Percentiles rank a stretch among this genome's conserved stretches.
phyloP scores from a whole-genome alignment of 2,797 vertebrate genomes.

The Acrossocheilus fasciatus region DNA sequence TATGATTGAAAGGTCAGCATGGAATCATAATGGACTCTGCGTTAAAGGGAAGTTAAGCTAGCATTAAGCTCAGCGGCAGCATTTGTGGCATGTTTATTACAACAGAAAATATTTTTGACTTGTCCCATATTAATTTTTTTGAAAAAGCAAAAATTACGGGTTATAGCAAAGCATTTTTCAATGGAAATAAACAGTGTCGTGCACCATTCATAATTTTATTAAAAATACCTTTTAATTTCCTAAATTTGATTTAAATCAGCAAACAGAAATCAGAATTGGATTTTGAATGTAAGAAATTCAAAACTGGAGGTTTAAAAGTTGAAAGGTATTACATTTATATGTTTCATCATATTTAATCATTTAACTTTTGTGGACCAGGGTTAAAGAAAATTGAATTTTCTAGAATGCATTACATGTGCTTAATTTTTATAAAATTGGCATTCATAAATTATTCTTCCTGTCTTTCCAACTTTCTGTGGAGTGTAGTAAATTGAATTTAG shows the following conservation, averaged over 20 bases:
- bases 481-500: background rate
- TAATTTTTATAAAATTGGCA: background rate
- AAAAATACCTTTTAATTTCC: background rate
- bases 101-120: background rate
- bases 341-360: background rate
- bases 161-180: background rate
- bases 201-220: background rate
- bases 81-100: background rate
- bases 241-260: background rate
- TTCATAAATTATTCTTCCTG: background rate
- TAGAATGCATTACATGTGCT: background rate
- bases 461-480: background rate
- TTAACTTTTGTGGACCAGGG: background rate
- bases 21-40: conserved; percentile 17
- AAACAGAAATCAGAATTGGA: background rate
- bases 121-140: background rate
- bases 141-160: background rate
- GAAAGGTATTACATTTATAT: too few relatives aligned
- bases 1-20: conserved; percentile 45
- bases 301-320: too few relatives aligned
- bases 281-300: background rate
- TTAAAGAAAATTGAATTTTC: too few relatives aligned
- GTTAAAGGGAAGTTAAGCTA: background rate
- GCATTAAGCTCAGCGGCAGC: background rate
- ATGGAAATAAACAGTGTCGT: background rate